These are phyloP conservation scores for Lycocorax pyrrhopterus DNA, from an alignment of 2,113 vertebrate genomes.

Conservation along the genomic window DNA sequence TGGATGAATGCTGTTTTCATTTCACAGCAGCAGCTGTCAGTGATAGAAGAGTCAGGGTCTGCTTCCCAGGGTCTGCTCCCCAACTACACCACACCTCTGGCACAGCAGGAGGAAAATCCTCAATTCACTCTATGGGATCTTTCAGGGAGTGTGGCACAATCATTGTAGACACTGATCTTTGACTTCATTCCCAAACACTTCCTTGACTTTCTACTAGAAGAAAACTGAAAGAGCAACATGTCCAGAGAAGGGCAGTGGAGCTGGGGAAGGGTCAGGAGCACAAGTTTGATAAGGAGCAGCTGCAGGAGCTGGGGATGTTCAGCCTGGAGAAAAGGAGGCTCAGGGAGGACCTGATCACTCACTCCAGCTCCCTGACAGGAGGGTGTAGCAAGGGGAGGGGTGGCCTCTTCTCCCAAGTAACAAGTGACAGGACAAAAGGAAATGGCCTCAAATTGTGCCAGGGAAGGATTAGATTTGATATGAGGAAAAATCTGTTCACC, in stretches of 20 bases:
- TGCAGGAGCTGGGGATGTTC: neutral
- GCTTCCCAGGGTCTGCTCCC: neutral
- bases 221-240: neutral
- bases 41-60: neutral
- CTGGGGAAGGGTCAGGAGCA: neutral
- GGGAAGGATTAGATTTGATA: neutral
- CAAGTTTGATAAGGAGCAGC: neutral
- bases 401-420: neutral
- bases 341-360: too few relatives aligned
- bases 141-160: neutral
- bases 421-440: neutral
- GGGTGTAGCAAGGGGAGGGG: rapidly evolving
- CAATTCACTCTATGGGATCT: neutral
- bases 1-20: neutral
- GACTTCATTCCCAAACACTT: neutral
- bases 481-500: neutral
- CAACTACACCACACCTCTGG: neutral
- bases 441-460: neutral
- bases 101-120: neutral
- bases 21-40: neutral
- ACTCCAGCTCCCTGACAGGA: neutral
- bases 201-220: neutral
- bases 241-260: neutral
- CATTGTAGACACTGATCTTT: neutral
- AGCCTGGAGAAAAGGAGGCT: neutral